These are phyloP conservation scores for Drosophila nr. fundita DNA, from an alignment of 2,888 invertebrate genomes.

Conservation along the genomic window DNA sequence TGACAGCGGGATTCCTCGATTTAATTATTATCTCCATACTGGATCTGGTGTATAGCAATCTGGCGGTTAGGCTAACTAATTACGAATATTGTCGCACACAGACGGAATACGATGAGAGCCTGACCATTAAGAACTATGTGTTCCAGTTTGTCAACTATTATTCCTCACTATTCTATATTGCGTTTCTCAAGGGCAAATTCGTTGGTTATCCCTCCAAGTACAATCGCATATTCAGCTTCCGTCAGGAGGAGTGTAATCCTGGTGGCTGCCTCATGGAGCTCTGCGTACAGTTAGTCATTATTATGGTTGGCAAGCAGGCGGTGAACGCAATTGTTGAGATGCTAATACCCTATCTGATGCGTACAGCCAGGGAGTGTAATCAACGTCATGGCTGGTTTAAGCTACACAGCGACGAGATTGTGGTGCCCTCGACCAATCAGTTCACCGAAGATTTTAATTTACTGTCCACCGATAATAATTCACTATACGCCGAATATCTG, in stretches of 20 bases:
- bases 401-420: slow-evolving; percentile 80
- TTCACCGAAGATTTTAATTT: slow-evolving; percentile 92
- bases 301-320: slow-evolving; percentile 94
- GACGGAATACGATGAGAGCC: slow-evolving; percentile 93
- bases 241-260: slow-evolving; percentile 92
- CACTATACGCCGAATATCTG: slow-evolving; percentile 92
- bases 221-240: slow-evolving; percentile 89
- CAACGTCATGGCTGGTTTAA: slow-evolving; percentile 86
- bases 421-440: slow-evolving; percentile 87
- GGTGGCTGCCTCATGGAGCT: slow-evolving; percentile 95
- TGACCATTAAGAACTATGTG: slow-evolving; percentile 93
- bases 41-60: slow-evolving; percentile 88
- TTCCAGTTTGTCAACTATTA: slow-evolving; percentile 96
- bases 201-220: slow-evolving; percentile 92
- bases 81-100: slow-evolving; percentile 92
- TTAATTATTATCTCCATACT: slow-evolving; percentile 91
- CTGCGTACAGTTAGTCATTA: slow-evolving; percentile 93
- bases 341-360: slow-evolving; percentile 88
- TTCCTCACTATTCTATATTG: slow-evolving; percentile 94
- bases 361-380: slow-evolving; percentile 85
- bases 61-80: slow-evolving; percentile 90
- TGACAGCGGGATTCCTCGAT: slow-evolving; percentile 92
- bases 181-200: slow-evolving; percentile 91
- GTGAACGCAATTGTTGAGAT: slow-evolving; percentile 92
- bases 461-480: slow-evolving; percentile 87